phyloP scores from a whole-genome alignment of 1,140 invertebrate genomes.

The Belonocnema kinseyi region DNA sequence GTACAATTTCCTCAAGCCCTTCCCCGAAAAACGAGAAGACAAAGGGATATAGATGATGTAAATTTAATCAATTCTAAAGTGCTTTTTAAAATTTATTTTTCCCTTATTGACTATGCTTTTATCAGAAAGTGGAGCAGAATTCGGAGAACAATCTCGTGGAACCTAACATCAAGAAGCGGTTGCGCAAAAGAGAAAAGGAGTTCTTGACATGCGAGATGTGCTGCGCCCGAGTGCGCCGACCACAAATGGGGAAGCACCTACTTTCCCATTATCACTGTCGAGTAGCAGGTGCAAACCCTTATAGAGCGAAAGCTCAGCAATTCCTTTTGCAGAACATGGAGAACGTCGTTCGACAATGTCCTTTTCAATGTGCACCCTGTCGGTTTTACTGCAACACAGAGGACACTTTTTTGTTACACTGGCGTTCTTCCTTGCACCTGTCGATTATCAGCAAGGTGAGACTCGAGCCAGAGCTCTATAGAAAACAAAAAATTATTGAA shows the following conservation, averaged over 20 bases:
- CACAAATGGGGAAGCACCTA: constrained; percentile 87
- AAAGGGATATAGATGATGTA: constrained; percentile 56
- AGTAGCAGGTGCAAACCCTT: constrained; percentile 76
- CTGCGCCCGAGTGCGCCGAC: constrained; percentile 79
- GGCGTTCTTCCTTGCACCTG: constrained; percentile 81
- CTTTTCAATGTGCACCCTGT: constrained; percentile 89
- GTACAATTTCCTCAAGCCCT: constrained; percentile 47
- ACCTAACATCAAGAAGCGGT: constrained; percentile 53
- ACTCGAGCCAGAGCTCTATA: neutral
- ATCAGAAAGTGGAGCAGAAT: constrained; percentile 41
- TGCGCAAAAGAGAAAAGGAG: constrained; percentile 77
- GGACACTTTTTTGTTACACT: constrained; percentile 84
- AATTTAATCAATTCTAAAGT: constrained; percentile 76
- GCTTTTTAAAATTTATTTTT: neutral
- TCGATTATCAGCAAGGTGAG: constrained; percentile 71
- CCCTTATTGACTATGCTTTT: neutral
- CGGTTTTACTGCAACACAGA: constrained; percentile 89
- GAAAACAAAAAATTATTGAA: too few relatives aligned
- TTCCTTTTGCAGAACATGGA: constrained; percentile 86
- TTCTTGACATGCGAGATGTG: constrained; percentile 83
- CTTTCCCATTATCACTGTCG: constrained; percentile 89
- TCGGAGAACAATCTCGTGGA: constrained; percentile 62
- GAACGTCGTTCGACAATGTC: constrained; percentile 85
- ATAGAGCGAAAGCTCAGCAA: constrained; percentile 73
- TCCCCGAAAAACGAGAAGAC: constrained; percentile 26